Percentiles rank a stretch among this genome's conserved stretches.
phyloP scores from a whole-genome alignment of 2,888 invertebrate species.

The Imbricaverruca yamaguchii region DNA sequence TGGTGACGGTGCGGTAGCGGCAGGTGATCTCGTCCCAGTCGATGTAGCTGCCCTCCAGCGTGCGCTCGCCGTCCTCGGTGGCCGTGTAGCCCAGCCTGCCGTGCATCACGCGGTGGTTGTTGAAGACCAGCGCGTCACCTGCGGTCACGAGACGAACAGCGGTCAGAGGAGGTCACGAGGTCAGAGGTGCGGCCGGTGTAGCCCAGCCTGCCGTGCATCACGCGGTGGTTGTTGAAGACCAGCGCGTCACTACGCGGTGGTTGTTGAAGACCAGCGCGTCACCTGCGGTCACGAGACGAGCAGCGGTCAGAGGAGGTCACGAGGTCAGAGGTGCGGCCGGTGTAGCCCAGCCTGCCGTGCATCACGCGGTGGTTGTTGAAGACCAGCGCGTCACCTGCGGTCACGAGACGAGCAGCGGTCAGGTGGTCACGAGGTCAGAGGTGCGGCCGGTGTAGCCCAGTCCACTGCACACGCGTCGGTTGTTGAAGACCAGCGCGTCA shows the following conservation, averaged over 20 bases:
- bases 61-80: slow-evolving; percentile 5
- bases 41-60: slow-evolving; percentile 23
- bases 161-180: background rate
- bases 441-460: background rate
- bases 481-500: no score
- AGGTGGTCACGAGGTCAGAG: no score
- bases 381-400: background rate
- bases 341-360: slow-evolving; percentile 7
- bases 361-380: no score
- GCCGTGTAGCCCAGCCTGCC: slow-evolving; percentile 18
- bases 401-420: background rate
- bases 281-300: background rate
- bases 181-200: background rate
- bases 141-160: background rate
- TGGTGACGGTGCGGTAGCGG: background rate
- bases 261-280: slow-evolving; percentile 24
- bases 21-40: slow-evolving; percentile 26
- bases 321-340: no score
- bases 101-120: slow-evolving; percentile 23
- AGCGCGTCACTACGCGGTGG: slow-evolving; percentile 20
- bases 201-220: slow-evolving; percentile 23
- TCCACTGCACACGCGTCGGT: background rate
- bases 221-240: slow-evolving; percentile 22
- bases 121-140: slow-evolving; percentile 23
- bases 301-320: background rate